phyloP scores from a whole-genome alignment of 2,888 invertebrate species.

The Papilio demoleus region DNA sequence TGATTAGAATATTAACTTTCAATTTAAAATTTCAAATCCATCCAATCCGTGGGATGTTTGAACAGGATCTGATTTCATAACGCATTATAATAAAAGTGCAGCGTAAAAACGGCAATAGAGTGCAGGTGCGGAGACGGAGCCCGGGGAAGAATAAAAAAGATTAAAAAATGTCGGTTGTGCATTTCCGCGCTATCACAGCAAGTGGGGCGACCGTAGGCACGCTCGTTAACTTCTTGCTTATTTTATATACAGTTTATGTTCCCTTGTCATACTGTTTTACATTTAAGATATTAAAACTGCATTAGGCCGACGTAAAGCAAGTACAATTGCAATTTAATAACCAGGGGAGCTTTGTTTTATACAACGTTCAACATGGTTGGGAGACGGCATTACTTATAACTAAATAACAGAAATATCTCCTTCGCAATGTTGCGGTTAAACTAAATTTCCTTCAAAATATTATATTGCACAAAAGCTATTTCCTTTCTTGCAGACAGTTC shows the following conservation, averaged over 20 bases:
- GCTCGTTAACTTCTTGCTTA: constrained; percentile 56
- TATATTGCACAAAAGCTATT: constrained; percentile 14
- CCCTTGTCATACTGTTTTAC: constrained; percentile 32
- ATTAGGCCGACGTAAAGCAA: constrained; percentile 16
- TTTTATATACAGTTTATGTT: constrained; percentile 47
- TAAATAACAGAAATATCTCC: constrained; percentile 17
- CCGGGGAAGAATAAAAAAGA: constrained; percentile 49
- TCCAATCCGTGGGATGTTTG: constrained; percentile 25
- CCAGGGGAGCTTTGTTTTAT: constrained; percentile 1
- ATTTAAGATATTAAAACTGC: constrained; percentile 42
- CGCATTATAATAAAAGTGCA: constrained; percentile 43
- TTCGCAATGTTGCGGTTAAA: not conserved
- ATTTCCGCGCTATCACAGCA: constrained; percentile 55
- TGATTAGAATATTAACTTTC: not conserved
- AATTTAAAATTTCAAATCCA: constrained; percentile 28
- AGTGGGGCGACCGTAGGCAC: constrained; percentile 54
- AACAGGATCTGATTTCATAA: constrained; percentile 37
- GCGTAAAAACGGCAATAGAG: constrained; percentile 42
- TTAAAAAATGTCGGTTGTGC: constrained; percentile 52
- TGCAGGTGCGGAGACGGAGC: constrained; percentile 49
- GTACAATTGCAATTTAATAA: constrained; percentile 15
- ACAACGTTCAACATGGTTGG: not conserved
- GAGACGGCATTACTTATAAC: constrained; percentile 1
- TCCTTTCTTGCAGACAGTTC: constrained; percentile 4
- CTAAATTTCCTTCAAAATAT: constrained; percentile 17